Evolutionary conservation across 2,888 invertebrate genomes (phyloP).

Genomic region (Microctonus hyperodae): DNA sequence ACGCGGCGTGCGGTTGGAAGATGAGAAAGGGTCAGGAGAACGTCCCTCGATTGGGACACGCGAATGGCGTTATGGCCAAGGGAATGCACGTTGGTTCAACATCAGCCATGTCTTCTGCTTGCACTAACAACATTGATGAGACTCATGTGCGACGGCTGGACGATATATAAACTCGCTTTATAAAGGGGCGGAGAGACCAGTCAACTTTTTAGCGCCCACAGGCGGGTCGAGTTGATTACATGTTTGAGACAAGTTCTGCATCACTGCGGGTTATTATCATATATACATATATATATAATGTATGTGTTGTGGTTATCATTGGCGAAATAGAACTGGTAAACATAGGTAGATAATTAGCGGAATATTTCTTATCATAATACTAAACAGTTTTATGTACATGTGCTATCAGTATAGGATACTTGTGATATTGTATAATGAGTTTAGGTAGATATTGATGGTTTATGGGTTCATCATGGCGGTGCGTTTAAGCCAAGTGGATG

Average conservation of each 20-base stretch:
- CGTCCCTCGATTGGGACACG: slow-evolving; percentile 5
- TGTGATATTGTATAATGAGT: slow-evolving; percentile 11
- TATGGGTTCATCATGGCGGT: slow-evolving; percentile 19
- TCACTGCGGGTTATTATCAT: no score
- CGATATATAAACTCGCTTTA: slow-evolving; percentile 14
- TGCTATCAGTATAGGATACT: no score
- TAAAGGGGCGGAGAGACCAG: slow-evolving; percentile 41
- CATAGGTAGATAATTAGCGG: no score
- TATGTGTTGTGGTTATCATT: no score
- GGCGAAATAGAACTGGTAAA: no score
- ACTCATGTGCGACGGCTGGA: neutral
- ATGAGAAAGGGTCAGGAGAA: slow-evolving; percentile 7
- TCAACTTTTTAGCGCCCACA: slow-evolving; percentile 34
- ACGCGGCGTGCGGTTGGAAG: no score
- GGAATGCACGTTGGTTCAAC: neutral
- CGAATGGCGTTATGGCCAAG: neutral
- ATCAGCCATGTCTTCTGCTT: neutral
- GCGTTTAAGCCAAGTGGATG: slow-evolving; percentile 39
- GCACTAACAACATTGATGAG: neutral
- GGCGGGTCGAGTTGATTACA: slow-evolving; percentile 33
- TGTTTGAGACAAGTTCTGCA: neutral
- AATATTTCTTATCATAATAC: no score
- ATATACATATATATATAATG: no score
- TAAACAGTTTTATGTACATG: no score
- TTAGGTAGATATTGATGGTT: neutral